A percentile compares a stretch with the other conserved stretches of the same genome.
phyloP scores from a whole-genome alignment of 2,113 vertebrate genomes.

The Corvus moneduloides region DNA sequence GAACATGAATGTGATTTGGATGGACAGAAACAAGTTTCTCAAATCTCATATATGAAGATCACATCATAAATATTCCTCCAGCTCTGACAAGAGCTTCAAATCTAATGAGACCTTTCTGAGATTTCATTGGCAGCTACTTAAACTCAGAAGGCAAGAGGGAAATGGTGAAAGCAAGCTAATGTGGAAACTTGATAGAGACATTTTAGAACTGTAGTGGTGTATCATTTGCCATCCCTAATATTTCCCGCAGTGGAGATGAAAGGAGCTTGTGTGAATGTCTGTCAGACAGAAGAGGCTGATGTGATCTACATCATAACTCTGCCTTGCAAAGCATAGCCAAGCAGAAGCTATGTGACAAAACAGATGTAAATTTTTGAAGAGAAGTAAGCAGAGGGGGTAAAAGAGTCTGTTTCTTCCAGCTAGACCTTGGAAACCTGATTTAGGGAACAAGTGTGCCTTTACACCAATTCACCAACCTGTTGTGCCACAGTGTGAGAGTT shows the following conservation, averaged over 20 bases:
- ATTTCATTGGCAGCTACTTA: constrained; percentile 18
- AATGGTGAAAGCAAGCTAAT: constrained; percentile 13
- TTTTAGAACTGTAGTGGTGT: not conserved
- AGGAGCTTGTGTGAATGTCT: not conserved
- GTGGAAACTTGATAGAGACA: not conserved
- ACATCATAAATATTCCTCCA: not conserved
- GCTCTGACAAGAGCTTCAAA: not conserved
- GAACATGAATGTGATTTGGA: not conserved
- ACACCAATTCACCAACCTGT: not conserved
- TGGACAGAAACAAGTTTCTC: not conserved
- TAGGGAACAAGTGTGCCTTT: not conserved
- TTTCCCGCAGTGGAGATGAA: not conserved
- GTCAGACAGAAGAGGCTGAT: not conserved
- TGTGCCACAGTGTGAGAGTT: not conserved
- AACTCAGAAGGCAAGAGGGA: constrained; percentile 9
- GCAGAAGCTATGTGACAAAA: not conserved
- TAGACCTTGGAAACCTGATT: not conserved
- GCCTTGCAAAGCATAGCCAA: not conserved
- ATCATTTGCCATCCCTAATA: not conserved
- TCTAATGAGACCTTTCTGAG: constrained; percentile 2
- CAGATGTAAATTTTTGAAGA: not conserved
- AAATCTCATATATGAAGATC: not conserved
- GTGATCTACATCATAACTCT: not conserved
- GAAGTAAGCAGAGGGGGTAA: not conserved
- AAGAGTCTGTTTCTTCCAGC: not conserved